phyloP scores from a whole-genome alignment of 2,113 vertebrate genomes.

The Corvus hawaiiensis region DNA sequence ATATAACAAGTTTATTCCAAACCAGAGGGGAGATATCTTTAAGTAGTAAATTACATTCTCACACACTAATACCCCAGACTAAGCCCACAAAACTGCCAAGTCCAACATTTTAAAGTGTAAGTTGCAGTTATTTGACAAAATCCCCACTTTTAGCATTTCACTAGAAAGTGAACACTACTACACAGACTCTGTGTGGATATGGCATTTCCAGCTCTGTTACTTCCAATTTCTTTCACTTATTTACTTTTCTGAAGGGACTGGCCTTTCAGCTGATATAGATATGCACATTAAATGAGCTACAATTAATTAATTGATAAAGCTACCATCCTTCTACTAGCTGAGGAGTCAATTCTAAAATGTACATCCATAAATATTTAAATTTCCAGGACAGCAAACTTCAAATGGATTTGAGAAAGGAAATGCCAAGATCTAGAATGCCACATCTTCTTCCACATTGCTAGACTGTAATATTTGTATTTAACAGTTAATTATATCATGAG shows the following conservation, averaged over 20 bases:
- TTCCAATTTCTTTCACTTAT: background rate
- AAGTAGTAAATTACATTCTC: background rate
- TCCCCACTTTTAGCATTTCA: background rate
- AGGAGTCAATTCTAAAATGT: background rate
- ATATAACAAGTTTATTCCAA: background rate
- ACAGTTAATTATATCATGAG: conserved; percentile 10
- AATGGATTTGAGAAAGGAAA: background rate
- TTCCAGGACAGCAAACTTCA: background rate
- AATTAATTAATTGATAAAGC: conserved; percentile 5
- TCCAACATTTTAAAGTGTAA: background rate
- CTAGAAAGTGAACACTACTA: background rate
- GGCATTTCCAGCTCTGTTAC: background rate
- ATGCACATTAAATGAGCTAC: background rate
- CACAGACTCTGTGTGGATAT: background rate
- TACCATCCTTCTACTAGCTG: background rate
- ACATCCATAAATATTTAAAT: background rate
- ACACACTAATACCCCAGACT: background rate
- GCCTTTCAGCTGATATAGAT: background rate
- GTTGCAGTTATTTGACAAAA: background rate
- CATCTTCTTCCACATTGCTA: background rate
- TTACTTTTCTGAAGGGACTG: background rate
- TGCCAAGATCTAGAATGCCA: background rate
- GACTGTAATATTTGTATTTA: conserved; percentile 5
- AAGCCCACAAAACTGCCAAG: background rate
- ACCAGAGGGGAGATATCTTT: background rate